phyloP scores from a whole-genome alignment of 2,888 invertebrate species.

The Poecilobothrus nobilitatus region DNA sequence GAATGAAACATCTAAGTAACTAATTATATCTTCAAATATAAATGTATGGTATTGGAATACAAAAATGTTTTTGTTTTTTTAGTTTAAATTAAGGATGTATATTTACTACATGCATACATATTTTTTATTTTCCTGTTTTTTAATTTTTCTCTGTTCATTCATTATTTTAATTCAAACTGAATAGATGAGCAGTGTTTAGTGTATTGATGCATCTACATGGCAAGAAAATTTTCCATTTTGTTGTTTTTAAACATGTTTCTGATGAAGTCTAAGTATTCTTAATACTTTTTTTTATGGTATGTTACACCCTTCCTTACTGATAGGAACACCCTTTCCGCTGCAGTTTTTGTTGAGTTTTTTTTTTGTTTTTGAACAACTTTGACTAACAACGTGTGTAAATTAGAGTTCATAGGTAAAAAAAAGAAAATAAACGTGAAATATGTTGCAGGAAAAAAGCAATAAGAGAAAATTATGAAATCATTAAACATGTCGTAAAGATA shows the following conservation, averaged over 20 bases:
- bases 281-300: background rate
- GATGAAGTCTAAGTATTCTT: background rate
- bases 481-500: background rate
- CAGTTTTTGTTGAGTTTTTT: background rate
- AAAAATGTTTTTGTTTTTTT: too few relatives aligned
- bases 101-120: too few relatives aligned
- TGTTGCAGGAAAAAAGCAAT: background rate
- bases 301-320: background rate
- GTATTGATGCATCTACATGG: background rate
- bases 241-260: background rate
- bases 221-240: background rate
- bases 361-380: background rate
- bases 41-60: background rate
- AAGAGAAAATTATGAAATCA: background rate
- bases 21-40: background rate
- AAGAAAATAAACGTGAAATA: background rate
- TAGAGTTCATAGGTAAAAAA: background rate
- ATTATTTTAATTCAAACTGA: too few relatives aligned
- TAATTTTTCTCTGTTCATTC: too few relatives aligned
- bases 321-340: background rate
- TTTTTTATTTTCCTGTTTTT: background rate
- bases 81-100: too few relatives aligned
- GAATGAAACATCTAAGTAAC: background rate
- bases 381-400: background rate
- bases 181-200: background rate